Conservation (phyloP, 2,797 vertebrate species). For the Bucorvus abyssinicus region DNA sequence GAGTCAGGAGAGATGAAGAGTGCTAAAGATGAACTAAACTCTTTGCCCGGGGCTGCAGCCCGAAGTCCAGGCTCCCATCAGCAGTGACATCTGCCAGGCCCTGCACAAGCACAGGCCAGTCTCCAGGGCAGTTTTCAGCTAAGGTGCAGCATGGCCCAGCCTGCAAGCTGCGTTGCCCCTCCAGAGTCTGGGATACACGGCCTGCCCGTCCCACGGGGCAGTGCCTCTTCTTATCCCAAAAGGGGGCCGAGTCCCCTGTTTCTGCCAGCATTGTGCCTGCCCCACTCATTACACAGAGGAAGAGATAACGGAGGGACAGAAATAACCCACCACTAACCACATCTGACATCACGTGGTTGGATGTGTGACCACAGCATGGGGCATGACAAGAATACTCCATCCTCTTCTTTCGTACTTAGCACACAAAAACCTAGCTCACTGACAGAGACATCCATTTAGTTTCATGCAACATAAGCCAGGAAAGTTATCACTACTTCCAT, state of each 20-base stretch:
- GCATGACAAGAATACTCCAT: neutral
- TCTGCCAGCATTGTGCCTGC: neutral
- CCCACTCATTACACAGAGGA: neutral
- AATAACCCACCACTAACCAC: neutral
- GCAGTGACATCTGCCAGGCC: neutral
- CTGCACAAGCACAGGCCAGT: neutral
- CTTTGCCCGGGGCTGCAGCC: neutral
- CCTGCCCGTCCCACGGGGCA: neutral
- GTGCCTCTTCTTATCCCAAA: neutral
- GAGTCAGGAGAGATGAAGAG: neutral
- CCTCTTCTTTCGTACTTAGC: neutral
- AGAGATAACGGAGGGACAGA: neutral
- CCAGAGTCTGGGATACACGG: neutral
- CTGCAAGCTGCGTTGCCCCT: neutral
- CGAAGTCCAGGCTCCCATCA: neutral
- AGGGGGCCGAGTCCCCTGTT: rapidly evolving
- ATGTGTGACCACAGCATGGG: neutral
- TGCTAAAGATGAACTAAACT: neutral
- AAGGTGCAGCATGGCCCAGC: neutral
- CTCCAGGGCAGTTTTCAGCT: neutral
- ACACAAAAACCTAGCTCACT: neutral
- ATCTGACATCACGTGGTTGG: neutral
- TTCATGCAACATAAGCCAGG: constrained; percentile 7
- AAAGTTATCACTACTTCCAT: constrained; percentile 6
- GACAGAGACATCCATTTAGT: constrained; percentile 19